These are phyloP conservation scores for Harpagifer antarcticus DNA, from an alignment of 2,797 vertebrate genomes.

Conservation along the genomic window DNA sequence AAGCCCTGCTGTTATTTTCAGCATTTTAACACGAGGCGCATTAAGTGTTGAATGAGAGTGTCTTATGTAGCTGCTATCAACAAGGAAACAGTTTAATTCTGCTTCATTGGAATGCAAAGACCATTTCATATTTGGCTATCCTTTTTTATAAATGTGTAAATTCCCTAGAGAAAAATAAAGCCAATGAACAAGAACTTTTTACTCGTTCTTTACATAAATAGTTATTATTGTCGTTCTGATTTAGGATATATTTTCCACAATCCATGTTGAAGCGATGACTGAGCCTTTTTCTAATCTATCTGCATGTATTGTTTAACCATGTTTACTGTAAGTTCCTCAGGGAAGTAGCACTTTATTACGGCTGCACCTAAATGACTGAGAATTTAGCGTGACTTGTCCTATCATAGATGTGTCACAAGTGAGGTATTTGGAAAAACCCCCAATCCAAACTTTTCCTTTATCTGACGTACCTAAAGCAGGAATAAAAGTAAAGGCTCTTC, in stretches of 20 bases:
- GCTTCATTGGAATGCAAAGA: neutral
- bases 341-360: slow-evolving; percentile 58
- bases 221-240: neutral
- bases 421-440: slow-evolving; percentile 32
- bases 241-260: neutral
- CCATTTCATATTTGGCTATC: neutral
- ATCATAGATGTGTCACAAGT: slow-evolving; percentile 14
- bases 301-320: slow-evolving; percentile 15
- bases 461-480: slow-evolving; percentile 32
- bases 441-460: slow-evolving; percentile 3
- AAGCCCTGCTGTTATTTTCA: neutral
- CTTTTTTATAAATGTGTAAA: neutral
- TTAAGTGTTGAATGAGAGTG: neutral
- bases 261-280: neutral
- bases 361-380: slow-evolving; percentile 10
- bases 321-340: slow-evolving; percentile 35
- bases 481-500: slow-evolving; percentile 41
- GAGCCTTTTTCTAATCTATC: neutral
- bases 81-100: slow-evolving; percentile 6
- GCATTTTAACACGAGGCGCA: slow-evolving; percentile 12
- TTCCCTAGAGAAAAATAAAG: neutral
- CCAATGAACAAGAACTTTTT: slow-evolving; percentile 11
- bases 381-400: slow-evolving; percentile 25
- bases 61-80: slow-evolving; percentile 1
- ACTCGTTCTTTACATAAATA: neutral